Evolutionary conservation across 2,888 invertebrate genomes (phyloP).

Genomic region (Drosophila demipolita): DNA sequence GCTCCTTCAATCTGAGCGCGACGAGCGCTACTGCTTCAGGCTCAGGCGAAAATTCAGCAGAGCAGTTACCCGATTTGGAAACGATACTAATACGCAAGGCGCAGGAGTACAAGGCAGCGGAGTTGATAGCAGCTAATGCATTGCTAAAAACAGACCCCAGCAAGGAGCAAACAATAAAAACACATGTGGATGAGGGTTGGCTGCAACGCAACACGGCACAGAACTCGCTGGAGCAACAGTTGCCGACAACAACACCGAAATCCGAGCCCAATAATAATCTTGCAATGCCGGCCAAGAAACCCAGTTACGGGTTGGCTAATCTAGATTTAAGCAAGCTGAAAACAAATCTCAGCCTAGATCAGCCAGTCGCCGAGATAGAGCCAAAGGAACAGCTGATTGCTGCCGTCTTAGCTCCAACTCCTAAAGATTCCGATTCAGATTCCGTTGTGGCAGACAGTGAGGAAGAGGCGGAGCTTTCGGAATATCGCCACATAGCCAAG

Average conservation of each 20-base stretch:
- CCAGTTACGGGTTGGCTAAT: constrained; percentile 85
- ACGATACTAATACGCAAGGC: constrained; percentile 83
- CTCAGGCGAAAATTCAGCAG: constrained; percentile 4
- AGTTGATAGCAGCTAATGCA: constrained; percentile 55
- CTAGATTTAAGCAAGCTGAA: constrained; percentile 75
- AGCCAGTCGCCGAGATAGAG: neutral
- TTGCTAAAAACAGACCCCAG: constrained; percentile 43
- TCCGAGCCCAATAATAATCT: constrained; percentile 41
- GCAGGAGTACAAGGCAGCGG: constrained; percentile 72
- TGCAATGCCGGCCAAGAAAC: constrained; percentile 32
- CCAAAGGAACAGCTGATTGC: neutral
- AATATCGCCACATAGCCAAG: constrained; percentile 87
- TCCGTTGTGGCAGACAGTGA: constrained; percentile 90
- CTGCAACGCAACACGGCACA: constrained; percentile 83
- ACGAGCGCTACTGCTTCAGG: neutral
- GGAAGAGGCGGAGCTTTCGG: constrained; percentile 86
- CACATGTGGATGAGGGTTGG: constrained; percentile 87
- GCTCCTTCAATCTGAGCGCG: constrained; percentile 37
- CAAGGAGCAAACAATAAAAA: constrained; percentile 60
- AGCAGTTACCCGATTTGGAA: constrained; percentile 83
- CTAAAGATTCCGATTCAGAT: constrained; percentile 87
- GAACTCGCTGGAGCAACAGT: constrained; percentile 36
- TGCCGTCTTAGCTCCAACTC: neutral
- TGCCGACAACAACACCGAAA: neutral
- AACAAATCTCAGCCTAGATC: neutral